These are phyloP conservation scores for Samia ricini DNA, from an alignment of 1,140 invertebrate species.

Conservation along the genomic window DNA sequence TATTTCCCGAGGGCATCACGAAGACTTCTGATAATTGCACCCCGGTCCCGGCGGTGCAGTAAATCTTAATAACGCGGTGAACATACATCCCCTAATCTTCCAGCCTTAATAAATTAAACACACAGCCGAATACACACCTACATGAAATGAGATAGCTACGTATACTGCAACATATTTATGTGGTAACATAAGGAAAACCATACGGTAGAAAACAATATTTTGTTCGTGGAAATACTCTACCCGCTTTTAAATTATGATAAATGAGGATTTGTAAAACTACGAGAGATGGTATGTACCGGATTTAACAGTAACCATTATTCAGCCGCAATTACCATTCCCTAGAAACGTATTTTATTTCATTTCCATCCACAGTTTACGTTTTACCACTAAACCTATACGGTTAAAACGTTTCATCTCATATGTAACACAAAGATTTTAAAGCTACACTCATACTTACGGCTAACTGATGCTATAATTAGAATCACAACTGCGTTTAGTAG, in stretches of 20 bases:
- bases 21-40: conserved; percentile 45
- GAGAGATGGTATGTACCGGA: too few species aligned
- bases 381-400: not conserved
- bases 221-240: not conserved
- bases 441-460: conserved; percentile 19
- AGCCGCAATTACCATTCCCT: too few species aligned
- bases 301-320: not conserved
- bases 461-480: conserved; percentile 31
- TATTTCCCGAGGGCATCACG: conserved; percentile 54
- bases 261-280: not conserved
- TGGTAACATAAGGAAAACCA: conserved; percentile 1
- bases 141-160: not conserved
- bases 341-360: not conserved
- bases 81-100: conserved; percentile 39
- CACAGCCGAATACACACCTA: conserved; percentile 22
- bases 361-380: not conserved
- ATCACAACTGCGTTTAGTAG: conserved; percentile 20
- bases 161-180: not conserved
- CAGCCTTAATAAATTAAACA: conserved; percentile 45
- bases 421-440: conserved; percentile 15
- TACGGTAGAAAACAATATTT: not conserved
- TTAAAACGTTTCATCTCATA: conserved; percentile 7
- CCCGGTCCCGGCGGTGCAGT: conserved; percentile 44
- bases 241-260: not conserved
- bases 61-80: conserved; percentile 59